These are phyloP conservation scores for Geococcyx californianus DNA, from an alignment of 2,113 vertebrate genomes.

Conservation along the genomic window DNA sequence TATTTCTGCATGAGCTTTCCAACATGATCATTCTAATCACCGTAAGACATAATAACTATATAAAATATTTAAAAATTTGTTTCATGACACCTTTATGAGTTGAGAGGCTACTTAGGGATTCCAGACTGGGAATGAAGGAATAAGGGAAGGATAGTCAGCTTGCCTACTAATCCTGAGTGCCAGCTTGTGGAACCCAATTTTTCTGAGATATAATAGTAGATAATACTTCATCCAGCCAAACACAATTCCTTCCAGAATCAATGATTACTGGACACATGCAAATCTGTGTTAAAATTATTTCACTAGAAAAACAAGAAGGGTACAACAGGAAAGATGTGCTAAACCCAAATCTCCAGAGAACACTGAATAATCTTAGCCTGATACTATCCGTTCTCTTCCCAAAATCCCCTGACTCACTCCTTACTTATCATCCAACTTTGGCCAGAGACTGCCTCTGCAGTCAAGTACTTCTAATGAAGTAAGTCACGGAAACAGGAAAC, in stretches of 20 bases:
- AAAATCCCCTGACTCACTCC: constrained; percentile 39
- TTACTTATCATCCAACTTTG: constrained; percentile 6
- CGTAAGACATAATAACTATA: not conserved
- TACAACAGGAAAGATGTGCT: not conserved
- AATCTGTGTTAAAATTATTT: not conserved
- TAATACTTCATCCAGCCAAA: not conserved
- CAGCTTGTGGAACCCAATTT: not conserved
- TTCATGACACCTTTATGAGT: not conserved
- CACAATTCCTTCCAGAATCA: not conserved
- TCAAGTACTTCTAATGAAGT: constrained; percentile 23
- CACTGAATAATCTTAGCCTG: not conserved
- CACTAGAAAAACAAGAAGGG: not conserved
- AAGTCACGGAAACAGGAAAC: constrained; percentile 57
- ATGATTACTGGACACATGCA: not conserved
- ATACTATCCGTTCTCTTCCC: not conserved
- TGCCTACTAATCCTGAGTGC: not conserved
- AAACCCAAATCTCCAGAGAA: not conserved
- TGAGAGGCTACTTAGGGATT: not conserved
- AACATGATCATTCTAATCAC: not conserved
- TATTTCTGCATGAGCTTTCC: not conserved
- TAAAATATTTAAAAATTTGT: not conserved
- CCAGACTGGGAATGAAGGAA: not conserved
- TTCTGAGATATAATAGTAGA: not conserved
- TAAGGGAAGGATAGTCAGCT: not conserved
- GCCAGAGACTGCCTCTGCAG: constrained; percentile 2